Percentiles rank a stretch among this genome's conserved stretches.
phyloP scores from a whole-genome alignment of 2,113 vertebrate species.

The Petromus typicus region DNA sequence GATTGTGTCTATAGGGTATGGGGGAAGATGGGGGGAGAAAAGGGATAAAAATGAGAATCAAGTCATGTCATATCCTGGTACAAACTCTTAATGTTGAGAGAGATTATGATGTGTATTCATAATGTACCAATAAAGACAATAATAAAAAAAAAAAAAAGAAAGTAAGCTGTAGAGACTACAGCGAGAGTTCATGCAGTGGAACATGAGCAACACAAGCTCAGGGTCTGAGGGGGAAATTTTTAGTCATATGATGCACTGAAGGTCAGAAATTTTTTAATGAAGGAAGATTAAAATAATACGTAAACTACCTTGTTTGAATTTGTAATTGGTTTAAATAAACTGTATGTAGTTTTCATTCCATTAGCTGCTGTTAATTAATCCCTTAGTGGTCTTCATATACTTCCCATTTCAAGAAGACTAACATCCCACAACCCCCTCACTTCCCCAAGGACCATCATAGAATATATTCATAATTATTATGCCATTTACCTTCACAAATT shows the following conservation, averaged over 20 bases:
- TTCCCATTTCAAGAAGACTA: conserved; percentile 35
- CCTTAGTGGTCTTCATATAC: conserved; percentile 3
- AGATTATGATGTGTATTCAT: no score
- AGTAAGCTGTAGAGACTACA: neutral
- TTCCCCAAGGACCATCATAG: neutral
- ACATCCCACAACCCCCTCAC: neutral
- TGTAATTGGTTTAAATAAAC: conserved; percentile 57
- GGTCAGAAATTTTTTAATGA: conserved; percentile 10
- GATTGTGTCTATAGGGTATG: no score
- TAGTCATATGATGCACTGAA: neutral
- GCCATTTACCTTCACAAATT: conserved; percentile 11
- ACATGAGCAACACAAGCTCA: neutral
- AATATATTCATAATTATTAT: conserved; percentile 13
- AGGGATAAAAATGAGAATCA: no score
- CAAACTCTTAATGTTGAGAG: no score
- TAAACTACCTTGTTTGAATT: conserved; percentile 26
- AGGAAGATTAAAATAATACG: conserved; percentile 31
- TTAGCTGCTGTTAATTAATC: conserved; percentile 55
- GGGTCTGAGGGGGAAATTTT: neutral
- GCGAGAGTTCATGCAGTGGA: neutral
- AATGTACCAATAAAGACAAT: no score
- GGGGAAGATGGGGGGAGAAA: no score
- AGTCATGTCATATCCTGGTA: no score
- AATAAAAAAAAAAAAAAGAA: no score
- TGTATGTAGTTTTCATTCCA: conserved; percentile 36